Conservation (phyloP, 1,140 invertebrate genomes). For the Aphidius gifuensis region DNA sequence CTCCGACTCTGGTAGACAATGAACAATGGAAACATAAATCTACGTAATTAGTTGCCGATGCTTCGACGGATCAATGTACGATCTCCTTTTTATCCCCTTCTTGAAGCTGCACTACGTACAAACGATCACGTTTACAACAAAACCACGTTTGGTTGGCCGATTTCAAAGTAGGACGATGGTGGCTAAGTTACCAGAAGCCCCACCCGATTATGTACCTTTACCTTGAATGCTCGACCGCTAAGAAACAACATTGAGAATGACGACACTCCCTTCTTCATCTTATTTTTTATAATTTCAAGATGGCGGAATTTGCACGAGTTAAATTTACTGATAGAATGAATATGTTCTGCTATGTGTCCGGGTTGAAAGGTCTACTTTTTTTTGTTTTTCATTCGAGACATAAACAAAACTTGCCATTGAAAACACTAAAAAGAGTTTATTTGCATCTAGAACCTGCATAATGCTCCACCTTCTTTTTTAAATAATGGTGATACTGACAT, state of each 20-base stretch:
- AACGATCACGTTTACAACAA: slow-evolving; percentile 37
- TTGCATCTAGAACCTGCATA: slow-evolving; percentile 41
- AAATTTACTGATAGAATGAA: background rate
- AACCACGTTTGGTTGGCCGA: slow-evolving; percentile 48
- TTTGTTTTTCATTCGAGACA: slow-evolving; percentile 4
- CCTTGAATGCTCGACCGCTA: slow-evolving; percentile 9
- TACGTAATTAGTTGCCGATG: slow-evolving; percentile 65
- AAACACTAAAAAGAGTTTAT: slow-evolving; percentile 28
- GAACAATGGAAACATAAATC: slow-evolving; percentile 67
- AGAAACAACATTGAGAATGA: slow-evolving; percentile 21
- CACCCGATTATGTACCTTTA: slow-evolving; percentile 36
- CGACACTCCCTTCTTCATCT: slow-evolving; percentile 30
- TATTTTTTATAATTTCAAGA: slow-evolving; percentile 17
- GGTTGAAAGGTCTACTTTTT: slow-evolving; percentile 16
- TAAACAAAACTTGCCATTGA: background rate
- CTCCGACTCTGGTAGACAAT: slow-evolving; percentile 50
- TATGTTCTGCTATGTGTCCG: slow-evolving; percentile 15
- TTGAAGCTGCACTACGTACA: slow-evolving; percentile 39
- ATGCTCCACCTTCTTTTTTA: slow-evolving; percentile 23
- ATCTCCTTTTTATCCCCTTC: slow-evolving; percentile 47
- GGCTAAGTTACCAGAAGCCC: slow-evolving; percentile 38
- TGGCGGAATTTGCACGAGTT: slow-evolving; percentile 15
- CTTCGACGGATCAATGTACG: slow-evolving; percentile 53
- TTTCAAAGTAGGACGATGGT: slow-evolving; percentile 48
- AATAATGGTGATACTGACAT: slow-evolving; percentile 17